Evolutionary conservation across 2,797 vertebrate genomes (phyloP).

Genomic region (Labroides dimidiatus): DNA sequence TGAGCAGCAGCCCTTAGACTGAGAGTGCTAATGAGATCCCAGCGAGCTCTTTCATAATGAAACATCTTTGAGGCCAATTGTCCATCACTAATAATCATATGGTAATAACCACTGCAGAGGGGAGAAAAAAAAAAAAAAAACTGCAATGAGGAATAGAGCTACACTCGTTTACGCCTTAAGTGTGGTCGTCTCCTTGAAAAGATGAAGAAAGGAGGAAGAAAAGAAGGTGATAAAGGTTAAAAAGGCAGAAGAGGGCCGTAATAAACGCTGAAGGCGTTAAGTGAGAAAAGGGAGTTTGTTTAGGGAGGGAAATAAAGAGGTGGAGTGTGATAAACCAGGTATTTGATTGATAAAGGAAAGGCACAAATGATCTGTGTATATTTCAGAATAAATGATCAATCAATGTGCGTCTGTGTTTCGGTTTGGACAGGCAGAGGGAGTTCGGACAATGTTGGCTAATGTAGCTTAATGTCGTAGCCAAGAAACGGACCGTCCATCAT

Average conservation of each 20-base stretch:
- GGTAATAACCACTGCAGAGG: constrained; percentile 73
- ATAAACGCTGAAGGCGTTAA: constrained; percentile 32
- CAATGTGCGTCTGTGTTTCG: constrained; percentile 30
- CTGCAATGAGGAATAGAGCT: constrained; percentile 57
- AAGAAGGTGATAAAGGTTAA: constrained; percentile 43
- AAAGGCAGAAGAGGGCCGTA: constrained; percentile 29
- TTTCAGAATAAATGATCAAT: constrained; percentile 43
- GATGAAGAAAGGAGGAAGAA: background rate
- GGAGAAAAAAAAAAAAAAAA: constrained; percentile 53
- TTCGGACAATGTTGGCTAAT: constrained; percentile 52
- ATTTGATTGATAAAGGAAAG: constrained; percentile 49
- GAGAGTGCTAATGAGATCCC: constrained; percentile 82
- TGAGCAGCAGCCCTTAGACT: constrained; percentile 69
- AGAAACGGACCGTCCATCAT: constrained; percentile 75
- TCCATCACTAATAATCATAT: constrained; percentile 86
- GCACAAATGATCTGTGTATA: constrained; percentile 18
- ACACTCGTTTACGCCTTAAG: constrained; percentile 65
- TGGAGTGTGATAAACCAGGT: constrained; percentile 14
- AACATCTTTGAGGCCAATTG: constrained; percentile 84
- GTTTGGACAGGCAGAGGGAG: background rate
- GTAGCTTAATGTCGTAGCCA: constrained; percentile 70
- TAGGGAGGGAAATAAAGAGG: constrained; percentile 32
- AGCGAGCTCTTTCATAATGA: constrained; percentile 81
- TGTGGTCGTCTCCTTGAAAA: constrained; percentile 22
- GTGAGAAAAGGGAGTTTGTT: constrained; percentile 12